These are phyloP conservation scores for Entomobrya proxima DNA, from an alignment of 2,888 invertebrate genomes.

Conservation along the genomic window DNA sequence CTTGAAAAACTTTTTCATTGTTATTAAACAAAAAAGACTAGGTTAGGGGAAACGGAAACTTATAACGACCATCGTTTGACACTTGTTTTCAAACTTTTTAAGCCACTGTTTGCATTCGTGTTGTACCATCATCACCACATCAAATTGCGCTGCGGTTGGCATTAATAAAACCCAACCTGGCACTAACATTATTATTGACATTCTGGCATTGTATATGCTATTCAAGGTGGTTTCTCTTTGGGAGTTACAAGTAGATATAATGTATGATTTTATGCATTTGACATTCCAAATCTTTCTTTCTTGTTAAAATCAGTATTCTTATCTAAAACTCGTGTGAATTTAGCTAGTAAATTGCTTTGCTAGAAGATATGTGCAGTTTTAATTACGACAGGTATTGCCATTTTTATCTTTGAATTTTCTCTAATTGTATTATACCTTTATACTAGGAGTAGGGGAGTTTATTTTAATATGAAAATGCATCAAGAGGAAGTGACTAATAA, in stretches of 20 bases:
- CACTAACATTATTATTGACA: not conserved
- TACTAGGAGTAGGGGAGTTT: not conserved
- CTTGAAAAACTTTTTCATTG: constrained; percentile 48
- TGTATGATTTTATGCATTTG: not conserved
- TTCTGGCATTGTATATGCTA: not conserved
- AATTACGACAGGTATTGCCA: not conserved
- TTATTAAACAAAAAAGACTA: constrained; percentile 53
- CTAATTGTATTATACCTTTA: not conserved
- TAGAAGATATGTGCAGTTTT: not conserved
- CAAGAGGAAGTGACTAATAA: not conserved
- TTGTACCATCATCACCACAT: constrained; percentile 1
- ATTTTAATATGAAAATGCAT: not conserved
- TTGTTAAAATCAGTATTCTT: constrained; percentile 4
- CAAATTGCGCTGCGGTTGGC: not conserved
- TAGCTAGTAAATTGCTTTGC: constrained; percentile 11
- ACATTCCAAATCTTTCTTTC: not conserved
- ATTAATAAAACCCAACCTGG: not conserved
- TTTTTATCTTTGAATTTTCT: not conserved
- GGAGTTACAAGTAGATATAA: not conserved
- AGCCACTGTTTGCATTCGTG: not conserved
- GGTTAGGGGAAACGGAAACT: constrained; percentile 65
- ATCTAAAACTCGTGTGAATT: not conserved
- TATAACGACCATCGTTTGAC: constrained; percentile 58
- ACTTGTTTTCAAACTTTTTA: not conserved
- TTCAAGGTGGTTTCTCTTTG: constrained; percentile 41